phyloP scores from a whole-genome alignment of 2,113 vertebrate genomes.

The Ailurus styani region DNA sequence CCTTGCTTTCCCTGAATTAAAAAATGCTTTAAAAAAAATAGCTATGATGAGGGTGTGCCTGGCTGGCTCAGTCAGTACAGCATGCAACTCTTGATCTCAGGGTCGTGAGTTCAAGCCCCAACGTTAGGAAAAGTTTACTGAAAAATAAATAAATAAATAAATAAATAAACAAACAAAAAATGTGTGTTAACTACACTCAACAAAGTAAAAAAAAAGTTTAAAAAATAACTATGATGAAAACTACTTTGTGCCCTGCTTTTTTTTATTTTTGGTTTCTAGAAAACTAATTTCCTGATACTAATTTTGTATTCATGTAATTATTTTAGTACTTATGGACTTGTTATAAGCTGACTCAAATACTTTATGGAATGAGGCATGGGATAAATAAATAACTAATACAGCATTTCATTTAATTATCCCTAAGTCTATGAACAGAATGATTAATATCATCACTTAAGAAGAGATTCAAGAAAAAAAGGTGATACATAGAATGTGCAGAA shows the following conservation, averaged over 20 bases:
- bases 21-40: not conserved
- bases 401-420: slow-evolving; percentile 5
- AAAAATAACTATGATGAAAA: not conserved
- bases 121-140: not conserved
- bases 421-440: not conserved
- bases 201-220: not conserved
- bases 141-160: not conserved
- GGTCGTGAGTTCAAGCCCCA: not conserved
- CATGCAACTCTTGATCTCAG: not conserved
- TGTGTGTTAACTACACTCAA: not conserved
- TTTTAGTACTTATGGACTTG: not conserved
- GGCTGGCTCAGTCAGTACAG: not conserved
- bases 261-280: slow-evolving; percentile 1
- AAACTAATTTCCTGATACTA: slow-evolving; percentile 6
- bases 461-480: not conserved
- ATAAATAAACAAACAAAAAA: not conserved
- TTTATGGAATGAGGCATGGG: not conserved
- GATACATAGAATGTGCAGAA: not conserved
- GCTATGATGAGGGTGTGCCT: not conserved
- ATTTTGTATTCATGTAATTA: not conserved
- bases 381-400: not conserved
- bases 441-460: not conserved
- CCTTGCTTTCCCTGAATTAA: not conserved
- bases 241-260: not conserved
- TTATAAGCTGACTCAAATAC: not conserved